These are phyloP conservation scores for Sebastiscus albofasciatus DNA, from an alignment of 2,797 vertebrate genomes.

Conservation along the genomic window DNA sequence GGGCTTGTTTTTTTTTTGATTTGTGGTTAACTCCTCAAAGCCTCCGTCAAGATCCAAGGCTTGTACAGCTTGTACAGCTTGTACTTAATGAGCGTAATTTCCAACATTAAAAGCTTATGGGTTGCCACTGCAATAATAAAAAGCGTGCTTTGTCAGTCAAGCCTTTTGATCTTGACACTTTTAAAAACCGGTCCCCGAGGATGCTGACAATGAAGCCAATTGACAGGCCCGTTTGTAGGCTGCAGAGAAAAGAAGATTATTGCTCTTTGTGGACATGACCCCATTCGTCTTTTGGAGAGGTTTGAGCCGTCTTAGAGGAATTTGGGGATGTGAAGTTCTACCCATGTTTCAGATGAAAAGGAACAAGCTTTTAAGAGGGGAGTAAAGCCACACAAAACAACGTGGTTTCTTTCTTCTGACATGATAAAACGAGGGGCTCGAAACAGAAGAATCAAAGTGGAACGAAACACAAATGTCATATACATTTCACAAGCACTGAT, in stretches of 20 bases:
- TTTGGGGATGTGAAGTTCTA: constrained; percentile 56
- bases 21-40: constrained; percentile 82
- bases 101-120: constrained; percentile 79
- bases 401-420: constrained; percentile 22
- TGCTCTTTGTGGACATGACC: constrained; percentile 76
- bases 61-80: constrained; percentile 82
- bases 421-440: constrained; percentile 12
- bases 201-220: constrained; percentile 80
- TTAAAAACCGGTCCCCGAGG: constrained; percentile 81
- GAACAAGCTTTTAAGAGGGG: constrained; percentile 36
- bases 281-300: constrained; percentile 69
- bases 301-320: constrained; percentile 65
- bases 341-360: constrained; percentile 50
- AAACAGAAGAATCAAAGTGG: constrained; percentile 10
- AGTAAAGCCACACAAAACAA: constrained; percentile 37
- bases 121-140: constrained; percentile 73
- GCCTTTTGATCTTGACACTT: constrained; percentile 86
- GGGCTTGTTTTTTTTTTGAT: constrained; percentile 65
- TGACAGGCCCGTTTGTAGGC: constrained; percentile 78
- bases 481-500: constrained; percentile 7
- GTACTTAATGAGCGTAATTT: constrained; percentile 83
- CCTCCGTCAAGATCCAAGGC: constrained; percentile 85
- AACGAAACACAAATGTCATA: constrained; percentile 10
- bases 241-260: constrained; percentile 71
- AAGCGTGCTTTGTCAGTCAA: constrained; percentile 78